A percentile compares a stretch with the other conserved stretches of the same genome.
phyloP scores from a whole-genome alignment of 2,888 invertebrate genomes.

The Microplitis manilae region DNA sequence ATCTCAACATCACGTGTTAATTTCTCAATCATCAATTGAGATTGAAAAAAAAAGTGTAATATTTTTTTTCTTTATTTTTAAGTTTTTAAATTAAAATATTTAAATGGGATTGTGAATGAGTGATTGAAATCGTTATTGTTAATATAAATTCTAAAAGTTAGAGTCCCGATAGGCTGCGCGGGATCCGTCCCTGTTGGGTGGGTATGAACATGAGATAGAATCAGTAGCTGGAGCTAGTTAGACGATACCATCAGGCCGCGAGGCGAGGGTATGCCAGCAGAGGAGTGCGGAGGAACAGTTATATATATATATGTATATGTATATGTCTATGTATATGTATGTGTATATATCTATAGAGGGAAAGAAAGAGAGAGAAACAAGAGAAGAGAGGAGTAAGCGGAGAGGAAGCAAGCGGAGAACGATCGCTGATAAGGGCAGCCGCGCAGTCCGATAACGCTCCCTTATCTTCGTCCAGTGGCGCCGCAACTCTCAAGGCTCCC shows the following conservation, averaged over 20 bases:
- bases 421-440: slow-evolving; percentile 72
- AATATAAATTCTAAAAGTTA: slow-evolving; percentile 13
- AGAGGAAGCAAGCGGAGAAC: slow-evolving; percentile 70
- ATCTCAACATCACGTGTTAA: slow-evolving; percentile 41
- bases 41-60: neutral
- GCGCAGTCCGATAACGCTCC: slow-evolving; percentile 69
- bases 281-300: slow-evolving; percentile 3
- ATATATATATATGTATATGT: neutral
- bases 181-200: slow-evolving; percentile 63
- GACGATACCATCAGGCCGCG: slow-evolving; percentile 74
- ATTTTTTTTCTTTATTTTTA: slow-evolving; percentile 2
- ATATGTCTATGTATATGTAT: neutral
- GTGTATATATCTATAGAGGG: slow-evolving; percentile 38
- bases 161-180: slow-evolving; percentile 46
- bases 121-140: slow-evolving; percentile 11
- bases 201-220: slow-evolving; percentile 71
- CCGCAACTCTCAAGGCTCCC: slow-evolving; percentile 70
- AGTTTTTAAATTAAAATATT: slow-evolving; percentile 3
- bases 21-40: neutral
- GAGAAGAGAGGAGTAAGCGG: slow-evolving; percentile 57
- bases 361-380: slow-evolving; percentile 49
- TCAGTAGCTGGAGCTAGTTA: slow-evolving; percentile 76
- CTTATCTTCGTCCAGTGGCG: slow-evolving; percentile 72
- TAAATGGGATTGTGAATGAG: neutral
- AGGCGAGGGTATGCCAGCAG: slow-evolving; percentile 60